Percentiles rank a stretch among this genome's conserved stretches.
phyloP scores from a whole-genome alignment of 2,888 invertebrate genomes.

The Carabus problematicus region DNA sequence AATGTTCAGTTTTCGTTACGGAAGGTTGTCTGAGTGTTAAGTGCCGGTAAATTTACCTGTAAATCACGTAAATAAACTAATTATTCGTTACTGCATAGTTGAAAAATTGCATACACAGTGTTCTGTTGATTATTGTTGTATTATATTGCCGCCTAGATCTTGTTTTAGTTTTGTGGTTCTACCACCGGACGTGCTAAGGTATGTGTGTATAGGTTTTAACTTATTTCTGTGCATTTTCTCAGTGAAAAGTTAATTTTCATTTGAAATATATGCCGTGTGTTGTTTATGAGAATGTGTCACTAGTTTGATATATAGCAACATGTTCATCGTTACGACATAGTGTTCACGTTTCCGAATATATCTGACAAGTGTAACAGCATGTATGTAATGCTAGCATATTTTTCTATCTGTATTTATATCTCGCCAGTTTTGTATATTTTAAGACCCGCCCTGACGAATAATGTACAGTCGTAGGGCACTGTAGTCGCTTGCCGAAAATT shows the following conservation, averaged over 20 bases:
- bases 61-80: slow-evolving; percentile 23
- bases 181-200: slow-evolving; percentile 27
- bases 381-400: slow-evolving; percentile 4
- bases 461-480: slow-evolving; percentile 30
- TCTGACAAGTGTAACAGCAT: slow-evolving; percentile 16
- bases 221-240: slow-evolving; percentile 8
- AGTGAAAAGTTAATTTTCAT: slow-evolving; percentile 13
- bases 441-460: slow-evolving; percentile 33
- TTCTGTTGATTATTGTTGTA: slow-evolving; percentile 26
- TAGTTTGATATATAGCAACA: neutral
- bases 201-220: too few species aligned
- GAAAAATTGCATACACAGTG: slow-evolving; percentile 13
- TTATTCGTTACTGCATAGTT: slow-evolving; percentile 16
- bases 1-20: slow-evolving; percentile 21
- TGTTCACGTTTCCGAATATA: slow-evolving; percentile 8
- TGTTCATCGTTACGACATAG: slow-evolving; percentile 22
- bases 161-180: slow-evolving; percentile 12
- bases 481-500: slow-evolving; percentile 32
- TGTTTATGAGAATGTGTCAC: neutral
- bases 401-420: slow-evolving; percentile 36
- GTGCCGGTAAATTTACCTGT: slow-evolving; percentile 22
- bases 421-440: slow-evolving; percentile 34
- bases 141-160: slow-evolving; percentile 13
- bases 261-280: neutral
- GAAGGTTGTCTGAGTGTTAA: slow-evolving; percentile 23